These are phyloP conservation scores for Mizuhopecten yessoensis DNA, from an alignment of 1,140 invertebrate genomes.

Conservation along the genomic window DNA sequence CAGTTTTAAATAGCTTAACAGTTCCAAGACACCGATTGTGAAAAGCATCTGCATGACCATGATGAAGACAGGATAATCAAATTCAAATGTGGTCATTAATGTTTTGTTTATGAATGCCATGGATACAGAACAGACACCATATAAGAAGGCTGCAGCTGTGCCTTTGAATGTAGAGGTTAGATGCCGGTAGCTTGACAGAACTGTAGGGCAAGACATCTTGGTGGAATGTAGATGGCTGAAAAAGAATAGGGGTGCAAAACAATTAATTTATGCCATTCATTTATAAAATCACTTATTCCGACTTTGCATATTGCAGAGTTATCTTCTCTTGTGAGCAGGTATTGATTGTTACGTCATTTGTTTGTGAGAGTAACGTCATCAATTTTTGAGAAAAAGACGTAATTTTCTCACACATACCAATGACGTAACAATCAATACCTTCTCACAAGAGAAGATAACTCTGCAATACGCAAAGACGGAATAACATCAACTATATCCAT, in stretches of 20 bases:
- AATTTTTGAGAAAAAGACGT: no score
- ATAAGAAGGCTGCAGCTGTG: slow-evolving; percentile 82
- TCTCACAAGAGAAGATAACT: no score
- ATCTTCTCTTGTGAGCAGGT: no score
- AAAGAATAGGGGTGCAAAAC: neutral
- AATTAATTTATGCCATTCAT: no score
- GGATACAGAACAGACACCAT: slow-evolving; percentile 83
- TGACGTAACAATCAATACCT: no score
- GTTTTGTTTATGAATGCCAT: slow-evolving; percentile 85
- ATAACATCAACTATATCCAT: no score
- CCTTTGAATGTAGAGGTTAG: slow-evolving; percentile 66
- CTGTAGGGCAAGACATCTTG: neutral
- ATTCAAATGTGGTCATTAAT: slow-evolving; percentile 82
- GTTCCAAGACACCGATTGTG: slow-evolving; percentile 80
- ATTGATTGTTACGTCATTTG: no score
- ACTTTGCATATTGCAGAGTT: no score
- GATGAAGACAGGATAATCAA: slow-evolving; percentile 84
- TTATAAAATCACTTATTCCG: no score
- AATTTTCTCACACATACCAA: no score
- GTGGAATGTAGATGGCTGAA: neutral
- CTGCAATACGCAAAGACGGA: no score
- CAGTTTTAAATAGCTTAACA: slow-evolving; percentile 70
- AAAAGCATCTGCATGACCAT: slow-evolving; percentile 84
- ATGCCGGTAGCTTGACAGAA: neutral
- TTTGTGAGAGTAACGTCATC: no score